Conservation (phyloP, 2,888 invertebrate genomes). For the Gnatocerus cornutus region DNA sequence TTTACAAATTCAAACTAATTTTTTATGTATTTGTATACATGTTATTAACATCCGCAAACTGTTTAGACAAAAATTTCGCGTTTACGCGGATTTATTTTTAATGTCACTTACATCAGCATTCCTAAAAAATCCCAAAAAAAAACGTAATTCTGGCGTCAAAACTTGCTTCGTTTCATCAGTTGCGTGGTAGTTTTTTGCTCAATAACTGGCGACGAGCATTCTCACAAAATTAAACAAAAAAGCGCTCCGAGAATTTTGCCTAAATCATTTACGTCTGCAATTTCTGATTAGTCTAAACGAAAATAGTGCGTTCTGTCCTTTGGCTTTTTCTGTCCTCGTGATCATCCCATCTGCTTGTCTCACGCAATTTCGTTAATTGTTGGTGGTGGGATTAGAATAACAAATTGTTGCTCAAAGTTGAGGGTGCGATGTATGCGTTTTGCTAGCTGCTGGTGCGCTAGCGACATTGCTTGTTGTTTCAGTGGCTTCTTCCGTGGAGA, state of each 20-base stretch:
- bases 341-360: background rate
- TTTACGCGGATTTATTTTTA: no score
- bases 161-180: conserved; percentile 16
- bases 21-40: no score
- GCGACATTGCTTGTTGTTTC: conserved; percentile 77
- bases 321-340: background rate
- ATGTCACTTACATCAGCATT: no score
- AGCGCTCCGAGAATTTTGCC: background rate
- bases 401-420: conserved; percentile 54
- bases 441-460: conserved; percentile 68
- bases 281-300: no score
- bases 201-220: no score
- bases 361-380: conserved; percentile 23
- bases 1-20: no score
- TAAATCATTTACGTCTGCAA: no score
- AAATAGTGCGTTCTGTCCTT: no score
- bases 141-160: conserved; percentile 13
- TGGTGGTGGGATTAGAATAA: conserved; percentile 45
- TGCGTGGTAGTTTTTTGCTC: conserved; percentile 1
- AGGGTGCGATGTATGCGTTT: conserved; percentile 62
- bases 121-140: background rate
- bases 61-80: no score
- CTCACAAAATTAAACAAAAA: no score
- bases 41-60: no score
- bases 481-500: conserved; percentile 96